Evolutionary conservation across 2,113 vertebrate genomes (phyloP).

Genomic region (Pyxicephalus adspersus): DNA sequence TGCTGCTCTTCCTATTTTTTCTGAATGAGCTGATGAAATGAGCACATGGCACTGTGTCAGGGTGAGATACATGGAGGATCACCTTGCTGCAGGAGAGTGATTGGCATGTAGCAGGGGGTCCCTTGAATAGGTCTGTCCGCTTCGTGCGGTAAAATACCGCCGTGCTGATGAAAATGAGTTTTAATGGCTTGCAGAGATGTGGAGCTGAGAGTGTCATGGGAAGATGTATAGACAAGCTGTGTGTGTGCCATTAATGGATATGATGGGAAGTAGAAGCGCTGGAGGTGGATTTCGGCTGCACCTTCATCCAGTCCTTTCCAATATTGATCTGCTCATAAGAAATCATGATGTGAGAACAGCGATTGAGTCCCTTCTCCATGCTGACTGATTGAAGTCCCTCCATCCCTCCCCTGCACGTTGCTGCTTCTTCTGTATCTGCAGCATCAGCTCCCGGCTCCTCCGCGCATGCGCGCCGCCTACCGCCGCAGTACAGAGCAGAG

Average conservation of each 20-base stretch:
- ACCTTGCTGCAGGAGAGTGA: no score
- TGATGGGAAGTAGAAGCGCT: constrained; percentile 41
- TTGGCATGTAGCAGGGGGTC: no score
- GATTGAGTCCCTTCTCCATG: constrained; percentile 48
- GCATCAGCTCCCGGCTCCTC: constrained; percentile 74
- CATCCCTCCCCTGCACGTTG: constrained; percentile 39
- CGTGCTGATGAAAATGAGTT: not conserved
- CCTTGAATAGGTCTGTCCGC: no score
- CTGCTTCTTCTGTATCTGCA: constrained; percentile 70
- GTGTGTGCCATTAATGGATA: constrained; percentile 29
- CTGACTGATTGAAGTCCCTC: constrained; percentile 27
- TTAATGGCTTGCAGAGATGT: not conserved
- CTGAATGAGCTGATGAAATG: not conserved
- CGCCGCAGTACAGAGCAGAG: constrained; percentile 74
- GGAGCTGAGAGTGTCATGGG: not conserved
- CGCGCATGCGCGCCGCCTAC: constrained; percentile 75
- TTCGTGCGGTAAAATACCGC: no score
- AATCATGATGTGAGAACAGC: constrained; percentile 50
- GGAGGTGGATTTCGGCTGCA: constrained; percentile 33
- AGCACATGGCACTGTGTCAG: not conserved
- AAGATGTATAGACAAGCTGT: not conserved
- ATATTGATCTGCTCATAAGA: constrained; percentile 50
- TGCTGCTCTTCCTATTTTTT: not conserved
- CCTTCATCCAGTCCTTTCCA: constrained; percentile 48
- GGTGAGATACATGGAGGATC: no score